Conservation (phyloP, 2,888 invertebrate genomes). For the Epirrhoe tristata region DNA sequence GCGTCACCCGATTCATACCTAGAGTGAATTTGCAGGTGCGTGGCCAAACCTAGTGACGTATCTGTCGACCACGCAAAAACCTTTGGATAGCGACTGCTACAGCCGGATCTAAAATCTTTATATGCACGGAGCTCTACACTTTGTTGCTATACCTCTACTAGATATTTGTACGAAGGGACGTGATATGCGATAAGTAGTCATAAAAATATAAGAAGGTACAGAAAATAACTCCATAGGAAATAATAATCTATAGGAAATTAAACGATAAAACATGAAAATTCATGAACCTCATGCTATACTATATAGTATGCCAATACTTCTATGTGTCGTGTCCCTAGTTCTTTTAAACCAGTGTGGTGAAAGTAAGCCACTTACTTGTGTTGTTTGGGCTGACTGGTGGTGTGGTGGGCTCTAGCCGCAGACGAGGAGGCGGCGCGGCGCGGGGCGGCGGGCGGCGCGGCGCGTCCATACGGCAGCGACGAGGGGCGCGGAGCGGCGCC, state of each 20-base stretch:
- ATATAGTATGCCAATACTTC: too few relatives aligned
- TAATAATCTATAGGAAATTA: too few relatives aligned
- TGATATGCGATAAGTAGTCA: neutral
- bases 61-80: neutral
- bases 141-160: neutral
- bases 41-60: neutral
- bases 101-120: neutral
- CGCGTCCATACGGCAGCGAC: conserved; percentile 88
- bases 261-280: too few relatives aligned
- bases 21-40: neutral
- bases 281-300: too few relatives aligned
- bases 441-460: conserved; percentile 74
- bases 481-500: conserved; percentile 86
- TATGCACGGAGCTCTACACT: neutral
- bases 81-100: neutral
- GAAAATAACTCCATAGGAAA: too few relatives aligned
- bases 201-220: too few relatives aligned
- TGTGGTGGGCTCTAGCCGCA: conserved; percentile 78
- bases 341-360: too few relatives aligned
- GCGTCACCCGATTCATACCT: neutral
- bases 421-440: conserved; percentile 90
- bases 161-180: neutral
- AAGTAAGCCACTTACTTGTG: conserved; percentile 63
- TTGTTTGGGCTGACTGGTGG: conserved; percentile 68
- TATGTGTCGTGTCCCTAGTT: too few relatives aligned